Conservation (phyloP, 2,888 invertebrate species). For the Leptopilina myrica region DNA sequence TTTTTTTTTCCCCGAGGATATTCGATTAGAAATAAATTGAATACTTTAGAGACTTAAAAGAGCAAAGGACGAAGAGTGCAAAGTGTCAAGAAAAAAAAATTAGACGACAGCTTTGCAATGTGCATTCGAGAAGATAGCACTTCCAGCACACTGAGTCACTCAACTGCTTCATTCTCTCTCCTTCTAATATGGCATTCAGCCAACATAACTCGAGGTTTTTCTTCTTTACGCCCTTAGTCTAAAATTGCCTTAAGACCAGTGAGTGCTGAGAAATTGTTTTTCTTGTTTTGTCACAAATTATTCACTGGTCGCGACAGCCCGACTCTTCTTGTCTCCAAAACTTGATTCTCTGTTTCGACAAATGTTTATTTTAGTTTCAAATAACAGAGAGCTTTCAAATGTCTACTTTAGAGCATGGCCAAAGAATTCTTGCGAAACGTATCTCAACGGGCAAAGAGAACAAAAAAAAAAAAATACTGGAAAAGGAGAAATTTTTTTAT, state of each 20-base stretch:
- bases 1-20: too few relatives aligned
- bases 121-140: slow-evolving; percentile 50
- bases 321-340: slow-evolving; percentile 44
- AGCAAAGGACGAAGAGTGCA: not conserved
- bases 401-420: not conserved
- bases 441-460: not conserved
- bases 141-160: slow-evolving; percentile 48
- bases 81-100: not conserved
- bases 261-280: slow-evolving; percentile 53
- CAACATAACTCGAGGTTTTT: slow-evolving; percentile 64
- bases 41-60: not conserved
- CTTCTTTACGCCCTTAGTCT: slow-evolving; percentile 68
- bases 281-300: slow-evolving; percentile 56
- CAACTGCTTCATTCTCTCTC: slow-evolving; percentile 58
- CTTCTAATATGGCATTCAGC: slow-evolving; percentile 63
- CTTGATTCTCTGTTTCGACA: slow-evolving; percentile 25
- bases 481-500: too few relatives aligned
- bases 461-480: too few relatives aligned
- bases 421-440: not conserved
- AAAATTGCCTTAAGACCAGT: slow-evolving; percentile 68
- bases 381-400: slow-evolving; percentile 6
- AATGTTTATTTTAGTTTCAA: slow-evolving; percentile 25
- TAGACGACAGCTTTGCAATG: slow-evolving; percentile 51
- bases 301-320: slow-evolving; percentile 51
- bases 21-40: too few relatives aligned